Conservation (phyloP, 2,797 vertebrate genomes). For the Scolopax rusticola region DNA sequence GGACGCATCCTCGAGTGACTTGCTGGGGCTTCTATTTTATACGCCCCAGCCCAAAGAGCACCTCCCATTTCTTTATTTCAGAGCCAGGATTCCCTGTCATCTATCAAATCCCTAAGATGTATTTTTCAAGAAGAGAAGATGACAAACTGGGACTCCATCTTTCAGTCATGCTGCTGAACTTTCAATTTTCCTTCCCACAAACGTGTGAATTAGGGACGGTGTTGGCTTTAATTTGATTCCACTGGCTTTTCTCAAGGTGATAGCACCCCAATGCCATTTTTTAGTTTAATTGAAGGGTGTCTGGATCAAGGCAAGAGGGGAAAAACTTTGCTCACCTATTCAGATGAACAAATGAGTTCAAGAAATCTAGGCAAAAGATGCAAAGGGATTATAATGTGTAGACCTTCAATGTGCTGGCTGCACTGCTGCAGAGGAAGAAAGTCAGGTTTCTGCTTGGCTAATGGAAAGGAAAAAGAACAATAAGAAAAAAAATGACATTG, state of each 20-base stretch:
- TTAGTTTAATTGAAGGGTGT: constrained; percentile 37
- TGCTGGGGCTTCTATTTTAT: neutral
- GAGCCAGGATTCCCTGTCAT: neutral
- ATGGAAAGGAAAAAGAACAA: neutral
- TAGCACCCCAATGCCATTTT: constrained; percentile 51
- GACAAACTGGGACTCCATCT: constrained; percentile 21
- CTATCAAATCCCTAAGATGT: neutral
- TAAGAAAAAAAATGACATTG: neutral
- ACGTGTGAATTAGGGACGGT: constrained; percentile 15
- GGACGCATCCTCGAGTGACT: neutral
- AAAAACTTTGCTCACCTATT: constrained; percentile 24
- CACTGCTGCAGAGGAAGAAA: neutral
- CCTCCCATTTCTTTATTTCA: neutral
- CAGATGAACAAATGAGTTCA: neutral
- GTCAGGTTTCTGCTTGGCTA: neutral
- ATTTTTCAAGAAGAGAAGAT: constrained; percentile 35
- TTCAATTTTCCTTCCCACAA: constrained; percentile 47
- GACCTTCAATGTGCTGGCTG: neutral
- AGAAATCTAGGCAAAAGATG: constrained; percentile 36
- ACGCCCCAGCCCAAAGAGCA: neutral
- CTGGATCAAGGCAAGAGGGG: neutral
- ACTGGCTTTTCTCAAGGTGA: constrained; percentile 64
- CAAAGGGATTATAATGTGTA: neutral
- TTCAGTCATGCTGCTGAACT: constrained; percentile 39
- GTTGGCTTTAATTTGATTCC: constrained; percentile 43